phyloP scores from a whole-genome alignment of 2,113 vertebrate genomes.

The Psilopsiagon aurifrons region DNA sequence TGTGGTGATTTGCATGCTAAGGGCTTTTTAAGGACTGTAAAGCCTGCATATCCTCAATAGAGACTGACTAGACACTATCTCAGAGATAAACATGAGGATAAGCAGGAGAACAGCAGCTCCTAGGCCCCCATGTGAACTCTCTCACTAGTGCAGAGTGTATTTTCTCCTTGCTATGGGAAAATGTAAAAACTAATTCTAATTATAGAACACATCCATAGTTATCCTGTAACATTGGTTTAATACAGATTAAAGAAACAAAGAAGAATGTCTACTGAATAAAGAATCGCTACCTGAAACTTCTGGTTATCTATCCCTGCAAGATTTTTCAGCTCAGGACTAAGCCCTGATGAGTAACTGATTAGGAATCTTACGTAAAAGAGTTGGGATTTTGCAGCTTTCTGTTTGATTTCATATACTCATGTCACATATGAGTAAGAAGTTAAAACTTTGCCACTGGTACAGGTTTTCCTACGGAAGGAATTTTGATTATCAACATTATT shows the following conservation, averaged over 20 bases:
- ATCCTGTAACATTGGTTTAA: neutral
- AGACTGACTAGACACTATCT: neutral
- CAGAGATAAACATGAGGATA: neutral
- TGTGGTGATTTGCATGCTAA: neutral
- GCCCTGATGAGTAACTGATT: neutral
- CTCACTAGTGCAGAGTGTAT: neutral
- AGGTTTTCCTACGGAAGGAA: neutral
- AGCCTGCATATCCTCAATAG: neutral
- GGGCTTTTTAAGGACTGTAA: neutral
- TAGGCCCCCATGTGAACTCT: neutral
- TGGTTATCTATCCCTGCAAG: neutral
- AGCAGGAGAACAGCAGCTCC: neutral
- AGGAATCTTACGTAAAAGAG: neutral
- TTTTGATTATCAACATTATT: neutral
- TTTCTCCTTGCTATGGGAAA: neutral
- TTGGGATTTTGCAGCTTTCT: neutral
- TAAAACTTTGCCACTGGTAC: neutral
- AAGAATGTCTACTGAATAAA: neutral
- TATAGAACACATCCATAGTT: neutral
- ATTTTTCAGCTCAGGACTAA: neutral
- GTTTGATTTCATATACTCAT: neutral
- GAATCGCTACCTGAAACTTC: neutral
- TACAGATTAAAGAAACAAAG: neutral
- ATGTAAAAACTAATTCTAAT: neutral
- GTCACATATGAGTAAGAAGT: neutral